phyloP scores from a whole-genome alignment of 2,797 vertebrate genomes.

The Karalla daura region DNA sequence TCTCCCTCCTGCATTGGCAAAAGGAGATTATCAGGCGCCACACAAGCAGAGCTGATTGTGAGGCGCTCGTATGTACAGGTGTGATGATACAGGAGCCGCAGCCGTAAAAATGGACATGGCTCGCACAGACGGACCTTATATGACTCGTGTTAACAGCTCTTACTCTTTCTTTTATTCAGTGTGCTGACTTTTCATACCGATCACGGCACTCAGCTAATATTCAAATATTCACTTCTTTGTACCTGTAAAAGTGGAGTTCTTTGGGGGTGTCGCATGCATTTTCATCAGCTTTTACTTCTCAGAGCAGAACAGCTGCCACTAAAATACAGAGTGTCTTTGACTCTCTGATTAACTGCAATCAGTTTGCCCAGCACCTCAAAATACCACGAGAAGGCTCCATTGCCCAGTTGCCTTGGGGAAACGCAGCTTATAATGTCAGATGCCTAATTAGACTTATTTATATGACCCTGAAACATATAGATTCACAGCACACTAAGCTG shows the following conservation, averaged over 20 bases:
- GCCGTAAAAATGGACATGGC: not conserved
- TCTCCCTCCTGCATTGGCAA: not conserved
- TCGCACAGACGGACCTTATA: not conserved
- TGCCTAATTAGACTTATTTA: slow-evolving; percentile 11
- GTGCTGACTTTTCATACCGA: not conserved
- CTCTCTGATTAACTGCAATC: slow-evolving; percentile 17
- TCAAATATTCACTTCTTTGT: slow-evolving; percentile 6
- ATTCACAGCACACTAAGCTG: not conserved
- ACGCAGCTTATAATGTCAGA: slow-evolving; percentile 3
- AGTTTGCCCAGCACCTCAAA: slow-evolving; percentile 19
- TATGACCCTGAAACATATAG: slow-evolving; percentile 19
- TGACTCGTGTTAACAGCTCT: not conserved
- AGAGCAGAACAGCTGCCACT: slow-evolving; percentile 9
- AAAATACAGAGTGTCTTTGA: not conserved
- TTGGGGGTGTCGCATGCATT: slow-evolving; percentile 18
- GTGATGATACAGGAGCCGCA: not conserved
- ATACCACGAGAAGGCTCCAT: not conserved
- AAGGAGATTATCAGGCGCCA: not conserved
- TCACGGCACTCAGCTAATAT: not conserved
- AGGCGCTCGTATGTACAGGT: not conserved
- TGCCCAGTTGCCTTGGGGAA: not conserved
- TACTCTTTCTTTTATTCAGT: not conserved
- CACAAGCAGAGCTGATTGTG: not conserved
- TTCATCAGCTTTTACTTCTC: slow-evolving; percentile 18
- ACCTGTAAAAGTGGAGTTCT: slow-evolving; percentile 10